phyloP scores from a whole-genome alignment of 2,113 vertebrate genomes.

The Nansenia antarctica region DNA sequence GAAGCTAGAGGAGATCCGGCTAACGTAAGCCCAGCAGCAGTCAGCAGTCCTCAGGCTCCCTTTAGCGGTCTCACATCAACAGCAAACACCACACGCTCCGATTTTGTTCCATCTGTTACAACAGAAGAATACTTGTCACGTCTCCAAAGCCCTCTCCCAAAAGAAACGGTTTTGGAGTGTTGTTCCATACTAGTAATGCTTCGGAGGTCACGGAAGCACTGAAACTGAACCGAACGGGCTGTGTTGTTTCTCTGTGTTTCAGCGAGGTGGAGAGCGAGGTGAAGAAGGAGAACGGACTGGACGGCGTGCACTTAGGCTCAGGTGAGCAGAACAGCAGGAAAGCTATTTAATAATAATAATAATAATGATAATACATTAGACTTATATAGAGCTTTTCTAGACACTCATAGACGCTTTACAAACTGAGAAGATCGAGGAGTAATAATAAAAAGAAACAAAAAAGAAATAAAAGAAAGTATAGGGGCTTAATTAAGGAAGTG shows the following conservation, averaged over 20 bases:
- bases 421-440: no score
- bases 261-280: conserved; percentile 65
- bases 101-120: no score
- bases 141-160: no score
- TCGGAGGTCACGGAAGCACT: neutral
- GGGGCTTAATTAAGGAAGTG: no score
- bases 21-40: conserved; percentile 74
- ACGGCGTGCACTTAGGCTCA: conserved; percentile 22
- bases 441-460: no score
- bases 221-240: no score
- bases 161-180: neutral
- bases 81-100: no score
- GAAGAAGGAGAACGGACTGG: conserved; percentile 52
- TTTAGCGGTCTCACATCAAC: neutral
- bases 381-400: neutral
- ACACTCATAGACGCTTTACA: no score
- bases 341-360: neutral
- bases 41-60: no score
- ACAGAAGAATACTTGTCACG: no score
- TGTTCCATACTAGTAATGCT: neutral
- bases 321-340: conserved; percentile 42
- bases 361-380: neutral
- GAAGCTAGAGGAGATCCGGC: conserved; percentile 78
- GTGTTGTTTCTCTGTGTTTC: conserved; percentile 13
- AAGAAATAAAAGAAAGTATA: neutral